Evolutionary conservation across 1,140 invertebrate genomes (phyloP).

Genomic region (Eurosta solidaginis): DNA sequence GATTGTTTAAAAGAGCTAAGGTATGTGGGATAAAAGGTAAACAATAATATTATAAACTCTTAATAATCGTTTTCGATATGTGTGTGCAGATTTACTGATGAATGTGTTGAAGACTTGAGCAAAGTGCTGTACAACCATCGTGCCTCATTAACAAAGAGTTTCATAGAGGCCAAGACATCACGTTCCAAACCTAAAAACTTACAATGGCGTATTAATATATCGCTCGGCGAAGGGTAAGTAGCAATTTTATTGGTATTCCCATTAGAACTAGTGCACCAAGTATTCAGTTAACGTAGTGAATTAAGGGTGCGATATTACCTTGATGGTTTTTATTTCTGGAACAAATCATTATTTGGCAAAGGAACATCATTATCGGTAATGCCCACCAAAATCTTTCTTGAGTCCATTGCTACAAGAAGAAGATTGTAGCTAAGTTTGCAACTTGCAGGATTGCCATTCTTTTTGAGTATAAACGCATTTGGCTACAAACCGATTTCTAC

Average conservation of each 20-base stretch:
- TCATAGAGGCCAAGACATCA: slow-evolving; percentile 50
- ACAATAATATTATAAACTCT: neutral
- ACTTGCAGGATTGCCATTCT: too few species aligned
- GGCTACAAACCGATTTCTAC: too few species aligned
- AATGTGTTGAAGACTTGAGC: slow-evolving; percentile 51
- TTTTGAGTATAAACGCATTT: too few species aligned
- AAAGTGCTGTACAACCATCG: slow-evolving; percentile 55
- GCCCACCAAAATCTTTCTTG: too few species aligned
- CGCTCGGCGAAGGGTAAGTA: slow-evolving; percentile 45
- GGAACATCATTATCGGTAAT: too few species aligned
- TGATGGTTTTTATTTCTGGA: too few species aligned
- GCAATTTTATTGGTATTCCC: neutral
- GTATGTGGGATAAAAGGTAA: slow-evolving; percentile 35
- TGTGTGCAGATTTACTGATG: slow-evolving; percentile 50
- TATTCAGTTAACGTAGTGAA: too few species aligned
- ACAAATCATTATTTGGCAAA: too few species aligned
- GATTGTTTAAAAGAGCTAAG: slow-evolving; percentile 49
- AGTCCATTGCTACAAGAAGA: too few species aligned
- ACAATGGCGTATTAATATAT: slow-evolving; percentile 58
- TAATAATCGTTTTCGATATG: neutral
- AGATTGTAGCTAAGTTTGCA: too few species aligned
- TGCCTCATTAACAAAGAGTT: slow-evolving; percentile 51
- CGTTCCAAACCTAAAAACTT: slow-evolving; percentile 51
- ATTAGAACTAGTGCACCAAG: too few species aligned
- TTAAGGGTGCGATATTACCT: too few species aligned